A percentile compares a stretch with the other conserved stretches of the same genome.
Evolutionary conservation across 2,888 invertebrate species (phyloP).

Genomic region (Agonopterix arenella): DNA sequence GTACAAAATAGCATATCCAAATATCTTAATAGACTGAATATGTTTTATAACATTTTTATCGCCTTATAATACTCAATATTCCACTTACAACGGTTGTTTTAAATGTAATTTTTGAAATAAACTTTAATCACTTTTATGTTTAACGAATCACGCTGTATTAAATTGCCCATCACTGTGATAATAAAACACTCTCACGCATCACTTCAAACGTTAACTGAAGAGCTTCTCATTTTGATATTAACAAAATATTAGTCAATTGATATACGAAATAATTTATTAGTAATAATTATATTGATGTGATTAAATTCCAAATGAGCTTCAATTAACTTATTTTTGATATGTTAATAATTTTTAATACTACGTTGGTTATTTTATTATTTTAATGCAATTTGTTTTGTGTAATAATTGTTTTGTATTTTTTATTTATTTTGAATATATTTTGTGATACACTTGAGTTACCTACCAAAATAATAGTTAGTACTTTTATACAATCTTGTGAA

Average conservation of each 20-base stretch:
- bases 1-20: slow-evolving; percentile 16
- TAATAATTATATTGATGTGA: not conserved
- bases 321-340: slow-evolving; percentile 17
- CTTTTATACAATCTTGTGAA: slow-evolving; percentile 15
- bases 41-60: slow-evolving; percentile 9
- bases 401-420: slow-evolving; percentile 16
- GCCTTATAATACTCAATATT: slow-evolving; percentile 35
- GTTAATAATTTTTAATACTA: slow-evolving; percentile 13
- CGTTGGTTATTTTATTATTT: slow-evolving; percentile 23
- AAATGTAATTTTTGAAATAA: slow-evolving; percentile 18
- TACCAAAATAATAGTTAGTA: slow-evolving; percentile 10
- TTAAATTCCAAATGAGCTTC: slow-evolving; percentile 48
- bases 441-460: slow-evolving; percentile 45
- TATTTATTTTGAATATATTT: slow-evolving; percentile 10
- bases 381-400: slow-evolving; percentile 8
- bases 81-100: slow-evolving; percentile 20
- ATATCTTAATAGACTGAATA: not conserved
- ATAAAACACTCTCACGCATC: slow-evolving; percentile 41
- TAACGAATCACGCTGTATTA: slow-evolving; percentile 25
- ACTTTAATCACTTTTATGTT: slow-evolving; percentile 1
- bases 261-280: not conserved
- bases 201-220: slow-evolving; percentile 20
- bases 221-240: slow-evolving; percentile 39
- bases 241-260: slow-evolving; percentile 36
- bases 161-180: slow-evolving; percentile 44